Conservation (phyloP, 2,113 vertebrate species). For the Plotosus lineatus region DNA sequence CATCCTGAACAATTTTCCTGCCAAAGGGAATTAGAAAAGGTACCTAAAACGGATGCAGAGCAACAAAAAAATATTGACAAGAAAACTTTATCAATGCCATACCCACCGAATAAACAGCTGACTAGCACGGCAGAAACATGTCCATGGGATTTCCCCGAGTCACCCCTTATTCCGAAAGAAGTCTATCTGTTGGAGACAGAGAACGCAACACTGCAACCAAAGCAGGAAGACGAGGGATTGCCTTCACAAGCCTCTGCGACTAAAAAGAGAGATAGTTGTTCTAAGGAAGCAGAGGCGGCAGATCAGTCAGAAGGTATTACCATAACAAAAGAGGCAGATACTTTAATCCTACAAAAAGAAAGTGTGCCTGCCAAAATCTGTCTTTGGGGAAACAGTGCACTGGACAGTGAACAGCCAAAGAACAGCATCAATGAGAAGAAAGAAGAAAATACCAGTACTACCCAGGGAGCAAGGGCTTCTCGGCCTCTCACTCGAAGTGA, state of each 20-base stretch:
- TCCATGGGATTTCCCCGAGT: slow-evolving; percentile 62
- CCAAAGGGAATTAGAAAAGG: slow-evolving; percentile 47
- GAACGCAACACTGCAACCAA: slow-evolving; percentile 35
- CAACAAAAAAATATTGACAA: not conserved
- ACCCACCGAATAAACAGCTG: slow-evolving; percentile 38
- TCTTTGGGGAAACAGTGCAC: slow-evolving; percentile 35
- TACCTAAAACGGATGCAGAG: slow-evolving; percentile 34
- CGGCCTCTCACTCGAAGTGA: slow-evolving; percentile 65
- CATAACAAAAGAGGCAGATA: slow-evolving; percentile 7
- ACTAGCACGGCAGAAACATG: slow-evolving; percentile 56
- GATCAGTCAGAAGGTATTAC: not conserved
- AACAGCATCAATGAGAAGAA: not conserved
- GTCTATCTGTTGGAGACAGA: slow-evolving; percentile 61
- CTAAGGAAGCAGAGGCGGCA: slow-evolving; percentile 44
- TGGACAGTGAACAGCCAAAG: slow-evolving; percentile 44
- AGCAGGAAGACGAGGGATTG: slow-evolving; percentile 43
- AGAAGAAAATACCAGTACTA: slow-evolving; percentile 26
- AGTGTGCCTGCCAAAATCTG: slow-evolving; percentile 44
- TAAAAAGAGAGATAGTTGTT: slow-evolving; percentile 52
- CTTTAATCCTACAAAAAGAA: slow-evolving; percentile 21
- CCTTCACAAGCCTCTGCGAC: slow-evolving; percentile 50
- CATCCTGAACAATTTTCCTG: slow-evolving; percentile 49
- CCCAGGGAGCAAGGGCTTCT: slow-evolving; percentile 56
- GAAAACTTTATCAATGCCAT: not conserved
- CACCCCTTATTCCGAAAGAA: slow-evolving; percentile 44